phyloP scores from a whole-genome alignment of 1,140 invertebrate genomes.

The Heliconius congener region DNA sequence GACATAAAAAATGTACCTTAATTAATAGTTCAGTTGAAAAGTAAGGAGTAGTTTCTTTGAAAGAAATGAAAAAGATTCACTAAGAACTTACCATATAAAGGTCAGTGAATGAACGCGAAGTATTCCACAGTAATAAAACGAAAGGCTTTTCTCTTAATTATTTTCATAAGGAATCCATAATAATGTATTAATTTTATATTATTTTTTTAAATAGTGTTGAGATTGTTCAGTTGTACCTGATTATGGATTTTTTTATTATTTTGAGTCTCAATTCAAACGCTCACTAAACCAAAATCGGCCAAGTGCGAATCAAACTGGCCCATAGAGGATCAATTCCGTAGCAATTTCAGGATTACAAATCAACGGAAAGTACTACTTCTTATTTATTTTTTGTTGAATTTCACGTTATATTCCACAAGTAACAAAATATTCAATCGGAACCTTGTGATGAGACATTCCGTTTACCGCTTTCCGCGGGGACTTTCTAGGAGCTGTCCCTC shows the following conservation, averaged over 20 bases:
- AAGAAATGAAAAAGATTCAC: slow-evolving; percentile 9
- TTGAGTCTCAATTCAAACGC: too few relatives aligned
- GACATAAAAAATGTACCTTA: neutral
- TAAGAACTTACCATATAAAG: slow-evolving; percentile 6
- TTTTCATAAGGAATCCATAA: neutral
- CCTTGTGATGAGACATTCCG: neutral
- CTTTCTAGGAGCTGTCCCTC: neutral
- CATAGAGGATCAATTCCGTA: too few relatives aligned
- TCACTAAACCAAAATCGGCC: too few relatives aligned
- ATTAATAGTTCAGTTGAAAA: slow-evolving; percentile 10
- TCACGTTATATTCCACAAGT: neutral
- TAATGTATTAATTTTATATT: neutral
- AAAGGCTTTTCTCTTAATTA: slow-evolving; percentile 8
- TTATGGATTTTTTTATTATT: neutral
- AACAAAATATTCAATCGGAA: neutral
- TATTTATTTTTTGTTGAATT: neutral
- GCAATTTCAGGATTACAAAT: too few relatives aligned
- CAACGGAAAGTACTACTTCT: too few relatives aligned
- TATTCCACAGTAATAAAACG: neutral
- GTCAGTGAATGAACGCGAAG: neutral
- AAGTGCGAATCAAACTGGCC: too few relatives aligned
- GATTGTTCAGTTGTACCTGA: too few relatives aligned
- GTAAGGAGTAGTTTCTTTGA: slow-evolving; percentile 9
- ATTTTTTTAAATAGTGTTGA: neutral
- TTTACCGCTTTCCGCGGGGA: neutral